Evolutionary conservation across 2,113 vertebrate genomes (phyloP).

Genomic region (Percopsis transmontana): DNA sequence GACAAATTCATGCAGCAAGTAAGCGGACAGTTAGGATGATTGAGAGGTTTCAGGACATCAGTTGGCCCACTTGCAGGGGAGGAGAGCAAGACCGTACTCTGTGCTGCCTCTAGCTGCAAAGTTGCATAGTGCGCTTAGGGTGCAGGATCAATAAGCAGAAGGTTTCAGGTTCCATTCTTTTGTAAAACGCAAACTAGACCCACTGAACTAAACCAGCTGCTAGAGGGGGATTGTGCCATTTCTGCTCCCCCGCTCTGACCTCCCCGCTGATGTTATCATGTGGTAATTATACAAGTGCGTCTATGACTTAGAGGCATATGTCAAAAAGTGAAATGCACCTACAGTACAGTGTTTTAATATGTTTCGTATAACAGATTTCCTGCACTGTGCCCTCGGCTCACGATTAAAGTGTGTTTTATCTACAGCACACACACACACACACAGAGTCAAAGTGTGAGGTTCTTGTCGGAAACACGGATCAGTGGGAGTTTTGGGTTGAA

Average conservation of each 20-base stretch:
- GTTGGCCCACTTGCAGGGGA: too few species aligned
- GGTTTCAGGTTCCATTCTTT: slow-evolving; percentile 35
- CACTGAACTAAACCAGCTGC: slow-evolving; percentile 8
- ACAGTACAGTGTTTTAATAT: slow-evolving; percentile 8
- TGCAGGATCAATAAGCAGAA: slow-evolving; percentile 50
- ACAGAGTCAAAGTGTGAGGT: neutral
- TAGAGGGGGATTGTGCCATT: slow-evolving; percentile 38
- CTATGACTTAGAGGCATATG: slow-evolving; percentile 30
- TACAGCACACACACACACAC: neutral
- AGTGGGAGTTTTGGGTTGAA: slow-evolving; percentile 33
- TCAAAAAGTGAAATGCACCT: slow-evolving; percentile 31
- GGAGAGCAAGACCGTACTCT: too few species aligned
- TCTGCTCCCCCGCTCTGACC: slow-evolving; percentile 9
- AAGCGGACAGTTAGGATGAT: too few species aligned
- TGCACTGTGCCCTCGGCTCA: neutral
- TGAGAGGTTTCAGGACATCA: too few species aligned
- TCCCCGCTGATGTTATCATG: slow-evolving; percentile 18
- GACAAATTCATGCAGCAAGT: too few species aligned
- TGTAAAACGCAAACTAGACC: slow-evolving; percentile 34
- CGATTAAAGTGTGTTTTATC: neutral
- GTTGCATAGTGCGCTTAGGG: slow-evolving; percentile 14
- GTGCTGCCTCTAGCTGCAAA: too few species aligned
- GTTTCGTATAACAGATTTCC: neutral
- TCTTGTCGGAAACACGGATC: slow-evolving; percentile 24
- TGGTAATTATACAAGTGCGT: slow-evolving; percentile 32